Conservation (phyloP, 2,888 invertebrate species). For the Andrena marginata region DNA sequence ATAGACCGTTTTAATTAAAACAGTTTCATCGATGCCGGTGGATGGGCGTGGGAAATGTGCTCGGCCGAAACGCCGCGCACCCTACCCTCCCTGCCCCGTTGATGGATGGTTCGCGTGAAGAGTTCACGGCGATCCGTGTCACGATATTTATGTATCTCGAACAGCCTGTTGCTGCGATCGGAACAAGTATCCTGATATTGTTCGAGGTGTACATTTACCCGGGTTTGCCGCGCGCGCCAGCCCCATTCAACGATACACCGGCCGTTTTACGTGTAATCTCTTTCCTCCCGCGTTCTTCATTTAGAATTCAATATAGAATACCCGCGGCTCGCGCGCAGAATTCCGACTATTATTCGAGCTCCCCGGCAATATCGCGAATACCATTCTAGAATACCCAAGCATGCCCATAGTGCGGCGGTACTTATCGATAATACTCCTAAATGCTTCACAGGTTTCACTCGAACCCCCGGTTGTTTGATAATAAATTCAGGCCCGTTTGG, state of each 20-base stretch:
- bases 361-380: conserved; percentile 63
- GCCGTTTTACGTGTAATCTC: neutral
- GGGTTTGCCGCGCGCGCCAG: neutral
- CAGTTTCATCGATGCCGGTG: conserved; percentile 43
- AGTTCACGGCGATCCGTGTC: conserved; percentile 5
- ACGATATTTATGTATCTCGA: conserved; percentile 13
- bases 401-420: conserved; percentile 60
- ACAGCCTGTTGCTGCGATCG: conserved; percentile 37
- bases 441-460: conserved; percentile 52
- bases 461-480: conserved; percentile 40
- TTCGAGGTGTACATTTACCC: neutral
- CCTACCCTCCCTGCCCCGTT: neutral
- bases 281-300: conserved; percentile 25
- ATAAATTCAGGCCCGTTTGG: conserved; percentile 45
- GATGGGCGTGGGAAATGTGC: neutral
- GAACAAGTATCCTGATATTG: neutral
- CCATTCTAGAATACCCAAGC: conserved; percentile 62
- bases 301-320: conserved; percentile 28
- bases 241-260: neutral
- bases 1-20: conserved; percentile 73
- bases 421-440: conserved; percentile 63
- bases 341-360: conserved; percentile 60
- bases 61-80: neutral
- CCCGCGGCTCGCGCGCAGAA: conserved; percentile 38
- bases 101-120: conserved; percentile 6